These are phyloP conservation scores for Zygogramma bicolorata DNA, from an alignment of 2,888 invertebrate species.

Conservation along the genomic window DNA sequence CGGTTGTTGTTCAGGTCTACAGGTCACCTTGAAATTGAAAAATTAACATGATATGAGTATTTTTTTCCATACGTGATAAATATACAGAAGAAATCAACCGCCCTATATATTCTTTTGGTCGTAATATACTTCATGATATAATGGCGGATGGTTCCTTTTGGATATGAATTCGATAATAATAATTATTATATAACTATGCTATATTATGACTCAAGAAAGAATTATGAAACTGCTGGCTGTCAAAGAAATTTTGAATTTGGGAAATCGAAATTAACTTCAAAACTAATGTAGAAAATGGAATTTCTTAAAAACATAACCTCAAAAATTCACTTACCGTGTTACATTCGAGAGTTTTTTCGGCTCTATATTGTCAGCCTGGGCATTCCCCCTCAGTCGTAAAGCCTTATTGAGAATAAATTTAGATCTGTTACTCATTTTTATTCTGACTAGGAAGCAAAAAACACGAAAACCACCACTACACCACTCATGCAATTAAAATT, in stretches of 20 bases:
- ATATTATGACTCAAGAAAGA: too few relatives aligned
- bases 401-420: too few relatives aligned
- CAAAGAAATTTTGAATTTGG: slow-evolving; percentile 3
- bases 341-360: not conserved
- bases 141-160: not conserved
- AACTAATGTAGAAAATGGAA: not conserved
- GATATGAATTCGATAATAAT: slow-evolving; percentile 7
- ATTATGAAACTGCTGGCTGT: not conserved
- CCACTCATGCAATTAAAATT: too few relatives aligned
- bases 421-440: too few relatives aligned
- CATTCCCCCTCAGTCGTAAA: too few relatives aligned
- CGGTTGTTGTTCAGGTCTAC: not conserved
- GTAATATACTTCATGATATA: not conserved
- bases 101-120: not conserved
- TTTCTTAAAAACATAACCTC: not conserved
- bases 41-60: too few relatives aligned
- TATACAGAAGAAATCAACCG: too few relatives aligned
- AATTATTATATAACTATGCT: too few relatives aligned
- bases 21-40: not conserved
- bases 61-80: too few relatives aligned
- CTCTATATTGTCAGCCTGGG: too few relatives aligned
- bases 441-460: too few relatives aligned
- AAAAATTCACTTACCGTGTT: slow-evolving; percentile 7
- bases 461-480: too few relatives aligned
- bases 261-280: slow-evolving; percentile 13